These are phyloP conservation scores for Triops longicaudatus DNA, from an alignment of 1,140 invertebrate genomes.

Conservation along the genomic window DNA sequence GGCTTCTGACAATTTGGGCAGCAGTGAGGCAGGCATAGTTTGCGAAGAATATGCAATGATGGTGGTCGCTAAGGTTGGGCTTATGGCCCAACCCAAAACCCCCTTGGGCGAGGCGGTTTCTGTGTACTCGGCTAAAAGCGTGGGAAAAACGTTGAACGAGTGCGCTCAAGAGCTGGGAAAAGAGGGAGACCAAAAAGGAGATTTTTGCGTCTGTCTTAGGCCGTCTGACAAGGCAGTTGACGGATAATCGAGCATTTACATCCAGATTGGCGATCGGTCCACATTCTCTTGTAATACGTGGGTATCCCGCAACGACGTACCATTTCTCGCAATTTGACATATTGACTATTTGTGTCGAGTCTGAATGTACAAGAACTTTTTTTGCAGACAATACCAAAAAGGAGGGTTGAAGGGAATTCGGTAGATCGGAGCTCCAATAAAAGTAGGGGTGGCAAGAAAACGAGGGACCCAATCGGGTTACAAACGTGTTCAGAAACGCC, in stretches of 20 bases:
- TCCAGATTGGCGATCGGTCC: neutral
- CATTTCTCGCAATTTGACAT: too few species aligned
- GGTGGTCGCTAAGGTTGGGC: constrained; percentile 4
- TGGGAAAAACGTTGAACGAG: constrained; percentile 15
- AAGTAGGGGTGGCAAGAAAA: neutral
- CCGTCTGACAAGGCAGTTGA: neutral
- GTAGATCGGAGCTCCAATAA: neutral
- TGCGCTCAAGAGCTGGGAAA: neutral
- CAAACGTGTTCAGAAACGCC: constrained; percentile 14
- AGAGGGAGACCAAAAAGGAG: neutral
- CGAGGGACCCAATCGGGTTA: constrained; percentile 1
- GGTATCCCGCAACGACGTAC: too few species aligned
- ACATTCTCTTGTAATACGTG: neutral
- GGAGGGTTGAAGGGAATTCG: neutral
- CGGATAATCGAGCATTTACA: neutral
- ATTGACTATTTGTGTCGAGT: neutral
- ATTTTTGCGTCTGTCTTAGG: neutral
- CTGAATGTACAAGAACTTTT: neutral
- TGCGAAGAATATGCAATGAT: constrained; percentile 12
- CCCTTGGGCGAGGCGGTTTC: constrained; percentile 7
- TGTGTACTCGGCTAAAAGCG: neutral
- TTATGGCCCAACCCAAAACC: neutral
- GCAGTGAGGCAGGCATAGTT: neutral
- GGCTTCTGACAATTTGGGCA: neutral
- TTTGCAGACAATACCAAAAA: neutral